Base-by-base conservation (phyloP, 2,888 invertebrate species). In the Lepidochitona cinerea region DNA sequence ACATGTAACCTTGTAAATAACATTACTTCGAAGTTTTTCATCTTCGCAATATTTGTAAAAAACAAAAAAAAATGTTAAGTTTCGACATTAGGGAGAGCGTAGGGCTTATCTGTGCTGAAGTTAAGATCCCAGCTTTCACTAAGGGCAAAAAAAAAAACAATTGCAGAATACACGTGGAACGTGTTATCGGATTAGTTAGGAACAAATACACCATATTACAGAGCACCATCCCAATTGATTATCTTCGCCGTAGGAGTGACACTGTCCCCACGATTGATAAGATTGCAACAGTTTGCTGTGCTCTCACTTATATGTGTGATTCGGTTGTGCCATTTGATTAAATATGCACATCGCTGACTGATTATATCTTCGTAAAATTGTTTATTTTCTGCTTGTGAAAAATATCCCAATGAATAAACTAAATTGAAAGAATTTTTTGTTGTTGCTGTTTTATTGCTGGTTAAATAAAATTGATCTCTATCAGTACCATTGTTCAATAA, bases 61-160 rank as follows among this genome's bases (percentile, higher is more conserved):
- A n/a, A n/a, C n/a, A n/a, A n/a, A n/a, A n/a, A n/a, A n/a, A n/a
- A n/a, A n/a, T n/a, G n/a, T n/a, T n/a, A 1, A 77, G 80, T 7
- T 83, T 81, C 75, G 79, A 78, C 53, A 77, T 79, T 37, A 18
- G 53, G 37, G 79, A 75, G 0, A 76, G 73, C 72, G 79, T 81
- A 5, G 77, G 79, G 1, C 18, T 54, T 7, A 35, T 54, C 68
- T 76, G 74, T 65, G 77, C 79, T 1, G 59, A 73, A 64, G 66
- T 77, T 1, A 75, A 76, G 64, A 82, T 80, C 26, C 79, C 82
- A 12, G 72, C 71, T 4, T 81, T 81, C 36, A 81, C 78, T 0
- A 75, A 71, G 75, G 79, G 79, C n/a, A 70, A 75, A 72, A 18
- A 35, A 59, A 74, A 81, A 53, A 77, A 79, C 12, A 67, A 78